Evolutionary conservation across 92 coral and sea anemone species (phyloP).

Genomic region (Metridium senile): DNA sequence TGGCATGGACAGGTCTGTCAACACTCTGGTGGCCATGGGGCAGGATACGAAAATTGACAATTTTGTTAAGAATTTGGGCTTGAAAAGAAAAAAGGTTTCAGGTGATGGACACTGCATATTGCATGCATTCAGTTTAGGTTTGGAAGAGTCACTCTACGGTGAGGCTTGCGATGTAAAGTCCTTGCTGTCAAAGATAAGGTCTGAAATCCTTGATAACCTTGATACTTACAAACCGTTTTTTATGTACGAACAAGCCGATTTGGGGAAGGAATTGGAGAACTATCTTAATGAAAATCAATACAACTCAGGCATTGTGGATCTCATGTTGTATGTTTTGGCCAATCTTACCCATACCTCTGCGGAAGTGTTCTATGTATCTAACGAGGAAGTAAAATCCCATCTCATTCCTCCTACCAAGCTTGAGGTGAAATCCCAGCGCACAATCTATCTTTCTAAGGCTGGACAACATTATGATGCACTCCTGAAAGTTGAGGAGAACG

Average conservation of each 20-base stretch:
- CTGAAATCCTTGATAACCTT: conserved; percentile 35
- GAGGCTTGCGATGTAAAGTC: conserved; percentile 5
- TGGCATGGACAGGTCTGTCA: conserved; percentile 8
- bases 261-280: conserved; percentile 22
- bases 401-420: conserved; percentile 32
- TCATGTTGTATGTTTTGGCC: conserved; percentile 26
- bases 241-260: conserved; percentile 19
- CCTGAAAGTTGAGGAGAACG: not conserved
- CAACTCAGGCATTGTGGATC: conserved; percentile 19
- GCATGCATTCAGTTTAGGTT: conserved; percentile 20
- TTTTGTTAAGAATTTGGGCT: conserved; percentile 32
- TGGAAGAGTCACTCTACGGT: conserved; percentile 8
- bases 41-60: conserved; percentile 10
- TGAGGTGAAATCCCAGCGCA: conserved; percentile 18
- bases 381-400: conserved; percentile 6
- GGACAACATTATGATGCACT: conserved; percentile 54
- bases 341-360: conserved; percentile 13
- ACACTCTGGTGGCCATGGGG: not conserved
- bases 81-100: conserved; percentile 29
- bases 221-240: conserved; percentile 35
- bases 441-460: conserved; percentile 35
- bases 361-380: not conserved
- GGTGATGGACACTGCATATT: conserved; percentile 58
- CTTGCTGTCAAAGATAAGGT: conserved; percentile 8
- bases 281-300: conserved; percentile 15